Percentiles rank a stretch among this genome's conserved stretches.
These are phyloP conservation scores for Leptinotarsa lineolata DNA, from an alignment of 1,140 invertebrate species.

Conservation along the genomic window DNA sequence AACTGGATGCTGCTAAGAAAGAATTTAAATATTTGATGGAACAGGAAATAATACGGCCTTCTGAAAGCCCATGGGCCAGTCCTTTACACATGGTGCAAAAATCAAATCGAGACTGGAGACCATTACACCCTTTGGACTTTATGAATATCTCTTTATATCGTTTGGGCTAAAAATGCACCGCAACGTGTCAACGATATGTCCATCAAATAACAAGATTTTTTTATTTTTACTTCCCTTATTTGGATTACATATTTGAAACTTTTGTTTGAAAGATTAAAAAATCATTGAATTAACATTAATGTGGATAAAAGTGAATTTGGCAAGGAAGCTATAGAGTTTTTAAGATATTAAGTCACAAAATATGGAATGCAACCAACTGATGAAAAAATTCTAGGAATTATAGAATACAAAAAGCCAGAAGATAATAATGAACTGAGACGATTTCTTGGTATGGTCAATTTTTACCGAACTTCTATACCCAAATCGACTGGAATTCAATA, in stretches of 20 bases:
- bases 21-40: constrained; percentile 47
- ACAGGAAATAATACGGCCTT: constrained; percentile 45
- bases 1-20: constrained; percentile 39
- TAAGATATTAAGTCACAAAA: neutral
- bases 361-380: neutral
- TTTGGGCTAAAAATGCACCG: constrained; percentile 40
- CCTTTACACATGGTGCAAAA: constrained; percentile 56
- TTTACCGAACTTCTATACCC: neutral
- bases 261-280: no score
- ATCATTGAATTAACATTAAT: no score
- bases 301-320: neutral
- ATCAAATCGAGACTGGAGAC: constrained; percentile 49
- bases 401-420: neutral
- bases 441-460: constrained; percentile 4
- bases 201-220: no score
- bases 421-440: neutral
- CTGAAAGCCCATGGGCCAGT: constrained; percentile 53
- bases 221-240: no score
- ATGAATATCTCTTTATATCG: constrained; percentile 40
- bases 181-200: constrained; percentile 38
- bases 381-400: neutral
- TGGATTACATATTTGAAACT: no score
- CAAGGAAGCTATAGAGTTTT: neutral
- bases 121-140: constrained; percentile 40
- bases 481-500: neutral